Evolutionary conservation across 2,797 vertebrate genomes (phyloP).

Genomic region (Pitangus sulphuratus): DNA sequence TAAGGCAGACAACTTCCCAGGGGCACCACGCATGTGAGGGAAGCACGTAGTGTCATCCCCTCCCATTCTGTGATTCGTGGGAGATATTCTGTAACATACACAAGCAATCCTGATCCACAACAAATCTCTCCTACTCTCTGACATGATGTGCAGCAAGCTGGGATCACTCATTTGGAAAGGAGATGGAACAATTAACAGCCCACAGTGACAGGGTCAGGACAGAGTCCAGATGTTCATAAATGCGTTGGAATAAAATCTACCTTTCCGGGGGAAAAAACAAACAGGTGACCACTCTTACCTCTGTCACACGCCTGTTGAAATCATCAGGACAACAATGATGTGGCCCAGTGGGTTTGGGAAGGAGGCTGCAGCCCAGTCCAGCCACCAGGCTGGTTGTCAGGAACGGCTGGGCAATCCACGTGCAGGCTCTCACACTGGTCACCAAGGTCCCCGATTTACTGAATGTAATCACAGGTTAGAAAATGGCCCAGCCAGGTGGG

Average conservation of each 20-base stretch:
- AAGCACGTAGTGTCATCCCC: not conserved
- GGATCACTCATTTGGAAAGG: not conserved
- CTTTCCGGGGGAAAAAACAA: not conserved
- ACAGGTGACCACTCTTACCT: not conserved
- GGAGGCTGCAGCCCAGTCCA: not conserved
- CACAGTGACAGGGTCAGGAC: not conserved
- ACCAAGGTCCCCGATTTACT: not conserved
- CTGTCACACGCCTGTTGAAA: rapidly evolving
- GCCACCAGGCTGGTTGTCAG: not conserved
- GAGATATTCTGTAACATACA: not conserved
- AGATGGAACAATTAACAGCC: not conserved
- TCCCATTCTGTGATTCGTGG: not conserved
- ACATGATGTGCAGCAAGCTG: not conserved
- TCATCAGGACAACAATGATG: not conserved
- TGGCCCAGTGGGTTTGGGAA: not conserved
- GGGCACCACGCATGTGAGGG: not conserved
- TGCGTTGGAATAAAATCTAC: not conserved
- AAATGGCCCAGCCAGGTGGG: not conserved
- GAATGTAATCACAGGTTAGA: not conserved
- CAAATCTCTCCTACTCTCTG: not conserved
- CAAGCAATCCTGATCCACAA: not conserved
- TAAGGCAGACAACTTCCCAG: not conserved
- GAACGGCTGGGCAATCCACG: not conserved
- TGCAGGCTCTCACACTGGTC: not conserved
- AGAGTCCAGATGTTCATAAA: not conserved